Evolutionary conservation across 2,888 invertebrate species (phyloP).

Genomic region (Calephelis perditalis): DNA sequence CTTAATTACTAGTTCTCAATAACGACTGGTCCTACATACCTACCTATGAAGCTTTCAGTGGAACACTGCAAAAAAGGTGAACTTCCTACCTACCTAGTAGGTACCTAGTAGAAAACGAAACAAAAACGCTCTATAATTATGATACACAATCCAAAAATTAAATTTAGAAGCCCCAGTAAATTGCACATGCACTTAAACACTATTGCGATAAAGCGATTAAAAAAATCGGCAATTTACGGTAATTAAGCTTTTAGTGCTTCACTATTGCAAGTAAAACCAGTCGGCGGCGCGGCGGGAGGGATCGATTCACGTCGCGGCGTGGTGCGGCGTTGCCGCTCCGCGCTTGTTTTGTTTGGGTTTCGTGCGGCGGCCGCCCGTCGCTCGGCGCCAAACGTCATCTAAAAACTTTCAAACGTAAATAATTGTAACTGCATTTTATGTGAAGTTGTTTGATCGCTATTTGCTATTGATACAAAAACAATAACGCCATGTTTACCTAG

Average conservation of each 20-base stretch:
- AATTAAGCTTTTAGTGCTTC: constrained; percentile 61
- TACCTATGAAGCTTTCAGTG: too few relatives aligned
- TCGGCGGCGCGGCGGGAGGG: constrained; percentile 35
- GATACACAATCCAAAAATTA: background rate
- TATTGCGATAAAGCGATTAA: constrained; percentile 22
- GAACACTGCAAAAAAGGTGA: too few relatives aligned
- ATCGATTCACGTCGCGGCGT: constrained; percentile 51
- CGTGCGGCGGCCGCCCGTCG: constrained; percentile 44
- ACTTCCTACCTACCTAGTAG: too few relatives aligned
- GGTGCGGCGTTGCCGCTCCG: constrained; percentile 64
- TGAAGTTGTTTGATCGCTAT: background rate
- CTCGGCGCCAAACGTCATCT: constrained; percentile 31
- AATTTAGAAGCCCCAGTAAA: background rate
- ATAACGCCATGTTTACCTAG: background rate
- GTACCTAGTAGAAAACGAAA: background rate
- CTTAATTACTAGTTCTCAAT: too few relatives aligned
- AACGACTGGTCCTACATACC: too few relatives aligned
- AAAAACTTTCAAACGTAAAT: constrained; percentile 33
- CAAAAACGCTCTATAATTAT: background rate
- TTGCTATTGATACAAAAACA: constrained; percentile 11
- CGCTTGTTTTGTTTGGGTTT: constrained; percentile 70
- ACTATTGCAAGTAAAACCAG: constrained; percentile 50
- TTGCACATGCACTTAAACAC: constrained; percentile 9
- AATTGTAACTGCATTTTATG: constrained; percentile 21
- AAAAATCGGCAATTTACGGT: constrained; percentile 47